Conservation (phyloP, 2,113 vertebrate genomes). For the Campylomormyrus numenius region DNA sequence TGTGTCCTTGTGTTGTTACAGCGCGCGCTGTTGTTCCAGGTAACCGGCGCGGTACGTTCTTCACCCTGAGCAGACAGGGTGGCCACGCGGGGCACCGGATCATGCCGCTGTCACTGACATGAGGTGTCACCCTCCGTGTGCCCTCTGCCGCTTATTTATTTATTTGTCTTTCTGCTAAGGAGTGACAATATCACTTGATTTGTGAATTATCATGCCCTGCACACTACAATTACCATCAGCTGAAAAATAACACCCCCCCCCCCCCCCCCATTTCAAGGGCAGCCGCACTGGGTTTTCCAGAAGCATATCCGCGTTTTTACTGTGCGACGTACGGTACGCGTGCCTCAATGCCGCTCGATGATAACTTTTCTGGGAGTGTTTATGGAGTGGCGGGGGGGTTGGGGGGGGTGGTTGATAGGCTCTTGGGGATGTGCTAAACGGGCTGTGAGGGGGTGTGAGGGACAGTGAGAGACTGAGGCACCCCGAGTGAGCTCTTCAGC, state of each 20-base stretch:
- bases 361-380: background rate
- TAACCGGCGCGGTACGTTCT: background rate
- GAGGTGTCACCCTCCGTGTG: background rate
- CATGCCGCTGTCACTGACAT: constrained; percentile 1
- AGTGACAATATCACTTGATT: constrained; percentile 15
- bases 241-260: constrained; percentile 7
- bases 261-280: background rate
- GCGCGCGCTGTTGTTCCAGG: constrained; percentile 2
- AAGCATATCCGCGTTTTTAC: background rate
- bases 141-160: constrained; percentile 1
- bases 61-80: constrained; percentile 14
- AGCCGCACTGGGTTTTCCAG: background rate
- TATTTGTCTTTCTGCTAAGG: constrained; percentile 14
- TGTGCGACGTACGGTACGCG: background rate
- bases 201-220: constrained; percentile 15
- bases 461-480: background rate
- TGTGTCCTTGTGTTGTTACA: constrained; percentile 14
- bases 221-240: constrained; percentile 17
- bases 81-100: background rate
- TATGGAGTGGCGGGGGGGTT: background rate
- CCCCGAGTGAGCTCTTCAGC: background rate
- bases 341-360: background rate
- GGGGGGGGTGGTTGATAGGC: background rate
- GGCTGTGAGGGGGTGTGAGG: background rate
- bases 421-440: background rate